Evolutionary conservation across 1,140 invertebrate genomes (phyloP), one percentile per base, ranked within the genome.

Genomic region (Anadara kagoshimensis): DNA sequence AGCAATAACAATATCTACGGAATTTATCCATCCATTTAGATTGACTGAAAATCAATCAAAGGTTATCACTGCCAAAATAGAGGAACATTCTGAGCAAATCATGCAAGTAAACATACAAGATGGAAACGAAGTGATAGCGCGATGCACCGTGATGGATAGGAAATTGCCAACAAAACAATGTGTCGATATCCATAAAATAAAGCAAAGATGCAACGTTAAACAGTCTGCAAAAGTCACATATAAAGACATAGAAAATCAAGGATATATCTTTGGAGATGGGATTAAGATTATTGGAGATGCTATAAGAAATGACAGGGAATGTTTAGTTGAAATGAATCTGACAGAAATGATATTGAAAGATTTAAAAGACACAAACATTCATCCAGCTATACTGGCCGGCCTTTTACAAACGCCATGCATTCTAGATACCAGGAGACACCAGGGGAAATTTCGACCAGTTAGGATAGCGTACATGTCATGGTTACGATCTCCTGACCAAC

Each of bases 311-410:
- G 62, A 71, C 22, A 70, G 56, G 0, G 80, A 84, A 61, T 79
- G 80, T 61, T 51, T 84, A 4, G 74, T 78, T 10, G 57, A 75
- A 7, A 69, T 82, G 47, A 43, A 24, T 20, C 24, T 84, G 7
- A 72, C 77, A n/a, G 69, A 77, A 1, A 14, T 43, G 18, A 54
- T 84, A 18, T 59, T 70, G 10, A 51, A 70, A 54, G 77, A 82
- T 54, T 62, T 78, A 22, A 26, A 65, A 1, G 58, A 47, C 7
- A 82, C 79, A 14, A 66, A 71, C 45, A 61, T 84, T 14, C 83
- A 83, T 64, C 83, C 81, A 26, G 69, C 76, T 20, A 69, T 83
- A 36, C 58, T 83, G 10, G 81, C 81, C 70, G 54, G 54, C 14
- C 69, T 83, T 69, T 51, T 83, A 3, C 81, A 84, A 66, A 80